phyloP scores from a whole-genome alignment of 2,888 invertebrate species.

The Osedax frankpressi region DNA sequence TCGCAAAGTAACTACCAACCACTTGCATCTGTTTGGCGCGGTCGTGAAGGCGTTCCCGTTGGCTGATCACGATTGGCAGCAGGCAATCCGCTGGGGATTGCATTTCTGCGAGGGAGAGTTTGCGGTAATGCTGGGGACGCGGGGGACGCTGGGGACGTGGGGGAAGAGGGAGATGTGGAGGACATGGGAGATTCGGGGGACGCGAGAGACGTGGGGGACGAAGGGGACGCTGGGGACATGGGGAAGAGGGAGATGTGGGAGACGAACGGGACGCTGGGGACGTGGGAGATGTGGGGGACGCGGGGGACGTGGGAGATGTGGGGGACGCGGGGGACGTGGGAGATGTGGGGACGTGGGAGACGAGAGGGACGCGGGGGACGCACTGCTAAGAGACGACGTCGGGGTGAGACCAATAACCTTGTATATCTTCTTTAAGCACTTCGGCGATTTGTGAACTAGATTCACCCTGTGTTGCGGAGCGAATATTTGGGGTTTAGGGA shows the following conservation, averaged over 20 bases:
- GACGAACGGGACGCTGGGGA: not conserved
- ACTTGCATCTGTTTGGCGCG: slow-evolving; percentile 49
- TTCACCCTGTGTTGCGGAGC: too few relatives aligned
- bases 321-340: not conserved
- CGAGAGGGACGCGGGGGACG: not conserved
- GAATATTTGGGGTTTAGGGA: too few relatives aligned
- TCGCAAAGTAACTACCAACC: too few relatives aligned
- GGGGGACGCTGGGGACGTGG: too few relatives aligned
- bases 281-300: not conserved
- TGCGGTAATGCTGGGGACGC: too few relatives aligned
- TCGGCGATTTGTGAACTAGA: not conserved
- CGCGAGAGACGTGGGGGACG: not conserved
- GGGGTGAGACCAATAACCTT: too few relatives aligned
- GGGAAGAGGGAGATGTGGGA: too few relatives aligned
- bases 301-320: not conserved
- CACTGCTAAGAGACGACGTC: not conserved
- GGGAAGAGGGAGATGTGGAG: not conserved
- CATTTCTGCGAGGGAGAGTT: not conserved
- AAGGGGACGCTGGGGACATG: not conserved
- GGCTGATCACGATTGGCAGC: slow-evolving; percentile 50
- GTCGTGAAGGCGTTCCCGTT: slow-evolving; percentile 49
- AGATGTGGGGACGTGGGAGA: not conserved
- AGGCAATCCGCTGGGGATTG: slow-evolving; percentile 41
- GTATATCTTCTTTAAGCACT: not conserved
- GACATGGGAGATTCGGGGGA: not conserved